Evolutionary conservation across 1,140 invertebrate species (phyloP).

Genomic region (Ceratosolen solmsi): DNA sequence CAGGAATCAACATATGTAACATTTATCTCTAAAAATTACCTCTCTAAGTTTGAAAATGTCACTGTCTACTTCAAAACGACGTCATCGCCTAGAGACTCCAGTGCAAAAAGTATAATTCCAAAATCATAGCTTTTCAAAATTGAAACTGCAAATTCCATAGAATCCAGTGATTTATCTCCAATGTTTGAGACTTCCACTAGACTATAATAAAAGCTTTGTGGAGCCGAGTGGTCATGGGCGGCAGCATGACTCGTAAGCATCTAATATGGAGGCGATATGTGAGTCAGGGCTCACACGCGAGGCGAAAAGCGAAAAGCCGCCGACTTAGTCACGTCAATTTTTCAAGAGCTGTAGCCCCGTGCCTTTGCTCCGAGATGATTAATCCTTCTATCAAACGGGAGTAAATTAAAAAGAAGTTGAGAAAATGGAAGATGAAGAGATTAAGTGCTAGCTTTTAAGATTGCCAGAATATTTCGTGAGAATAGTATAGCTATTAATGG

Average conservation of each 20-base stretch:
- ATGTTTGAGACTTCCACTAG: no score
- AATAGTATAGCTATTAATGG: no score
- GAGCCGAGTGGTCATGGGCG: not conserved
- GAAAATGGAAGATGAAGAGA: not conserved
- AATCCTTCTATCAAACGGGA: not conserved
- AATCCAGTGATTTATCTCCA: not conserved
- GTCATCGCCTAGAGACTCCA: no score
- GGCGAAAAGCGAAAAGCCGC: not conserved
- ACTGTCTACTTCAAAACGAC: no score
- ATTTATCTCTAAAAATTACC: no score
- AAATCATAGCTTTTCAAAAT: no score
- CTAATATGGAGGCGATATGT: not conserved
- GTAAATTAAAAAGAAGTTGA: not conserved
- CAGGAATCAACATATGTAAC: no score
- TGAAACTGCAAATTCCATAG: not conserved
- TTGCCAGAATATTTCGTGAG: not conserved
- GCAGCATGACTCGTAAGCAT: not conserved
- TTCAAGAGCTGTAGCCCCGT: slow-evolving; percentile 2
- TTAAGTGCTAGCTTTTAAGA: not conserved
- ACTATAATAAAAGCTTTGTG: no score
- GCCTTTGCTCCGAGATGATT: not conserved
- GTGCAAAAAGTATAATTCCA: no score
- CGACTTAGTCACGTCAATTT: not conserved
- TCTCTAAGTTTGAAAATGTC: no score
- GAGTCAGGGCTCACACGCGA: not conserved